Percentiles rank a stretch among this genome's conserved stretches.
Evolutionary conservation across 2,113 vertebrate species (phyloP).

Genomic region (Condylura cristata): DNA sequence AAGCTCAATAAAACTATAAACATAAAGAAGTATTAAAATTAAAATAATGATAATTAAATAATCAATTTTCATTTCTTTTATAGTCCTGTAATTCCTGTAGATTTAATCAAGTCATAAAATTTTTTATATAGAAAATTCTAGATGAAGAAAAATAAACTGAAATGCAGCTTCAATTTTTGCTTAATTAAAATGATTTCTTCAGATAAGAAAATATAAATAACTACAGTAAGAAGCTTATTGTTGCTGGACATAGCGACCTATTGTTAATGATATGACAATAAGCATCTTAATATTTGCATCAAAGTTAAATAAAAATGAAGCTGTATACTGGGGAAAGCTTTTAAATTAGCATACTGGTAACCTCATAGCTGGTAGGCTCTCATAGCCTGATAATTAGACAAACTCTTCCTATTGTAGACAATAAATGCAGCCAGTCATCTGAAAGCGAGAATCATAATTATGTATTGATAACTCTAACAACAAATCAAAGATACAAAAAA

Average conservation of each 20-base stretch:
- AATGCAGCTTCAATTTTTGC: constrained; percentile 30
- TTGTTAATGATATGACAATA: constrained; percentile 15
- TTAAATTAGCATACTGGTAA: constrained; percentile 21
- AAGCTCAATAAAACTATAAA: constrained; percentile 53
- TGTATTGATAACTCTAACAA: constrained; percentile 2
- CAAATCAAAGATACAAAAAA: constrained; percentile 27
- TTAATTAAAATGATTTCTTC: constrained; percentile 64
- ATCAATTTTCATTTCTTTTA: constrained; percentile 67
- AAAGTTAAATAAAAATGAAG: constrained; percentile 53
- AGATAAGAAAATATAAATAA: constrained; percentile 28
- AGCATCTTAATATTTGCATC: constrained; percentile 6
- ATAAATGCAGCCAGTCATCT: background rate
- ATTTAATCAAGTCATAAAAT: constrained; percentile 58
- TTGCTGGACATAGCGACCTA: background rate
- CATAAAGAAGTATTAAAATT: constrained; percentile 37
- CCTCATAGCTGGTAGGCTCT: background rate
- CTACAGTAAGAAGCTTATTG: constrained; percentile 13
- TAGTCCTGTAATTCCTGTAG: constrained; percentile 32
- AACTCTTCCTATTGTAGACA: constrained; percentile 11
- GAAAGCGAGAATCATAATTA: background rate
- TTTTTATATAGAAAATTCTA: constrained; percentile 60
- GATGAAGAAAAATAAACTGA: constrained; percentile 46
- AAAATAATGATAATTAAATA: constrained; percentile 43
- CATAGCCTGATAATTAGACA: background rate
- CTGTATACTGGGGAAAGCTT: constrained; percentile 5